Evolutionary conservation across 1,140 invertebrate species (phyloP), one percentile per base, ranked within the genome.

Genomic region (Aphaenogaster ashmeadi): DNA sequence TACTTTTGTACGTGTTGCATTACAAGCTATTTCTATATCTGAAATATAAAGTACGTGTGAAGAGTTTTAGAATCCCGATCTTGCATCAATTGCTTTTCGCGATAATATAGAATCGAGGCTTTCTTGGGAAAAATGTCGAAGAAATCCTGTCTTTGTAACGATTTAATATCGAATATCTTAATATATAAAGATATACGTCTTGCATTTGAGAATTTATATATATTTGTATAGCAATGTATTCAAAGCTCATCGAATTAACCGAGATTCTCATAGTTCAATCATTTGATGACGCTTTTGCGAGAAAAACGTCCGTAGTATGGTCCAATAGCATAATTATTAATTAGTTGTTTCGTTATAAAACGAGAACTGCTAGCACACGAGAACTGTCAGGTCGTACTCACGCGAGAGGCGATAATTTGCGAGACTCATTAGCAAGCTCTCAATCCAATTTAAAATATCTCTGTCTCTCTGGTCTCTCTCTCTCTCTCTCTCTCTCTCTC

Each of bases 351-450:
- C 54, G 13, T 58, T 69, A 81, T 83, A 47, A 83, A 83, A 56
- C 21, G 66, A 58, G 27, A 36, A 84, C n/a, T 72, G 38, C 3
- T 9, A 8, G 50, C 47, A 33, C 38, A 54, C 15, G 27, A 27
- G 27, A 27, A 27, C 27, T 27, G 21, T 69, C 54, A 44, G 18
- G 36, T 75, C 36, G 7, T 41, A 41, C 27, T 47, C 38, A 52
- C n/a, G 33, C 15, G 21, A 60, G n/a, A 60, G 38, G 67, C 33
- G 54, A 84, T 84, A 74, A 84, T 75, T 75, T 75, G 80, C 56
- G 54, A 84, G 56, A 84, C 44, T 84, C 80, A 84, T 84, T 75
- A 84, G 69, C n/a, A 75, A 41, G 41, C 13, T 60, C 67, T 74
- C 54, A 60, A 74, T 74, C 18, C 69, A 74, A 84, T 74, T 84